Evolutionary conservation across 2,797 vertebrate species (phyloP).

Genomic region (Acanthiza pusilla): DNA sequence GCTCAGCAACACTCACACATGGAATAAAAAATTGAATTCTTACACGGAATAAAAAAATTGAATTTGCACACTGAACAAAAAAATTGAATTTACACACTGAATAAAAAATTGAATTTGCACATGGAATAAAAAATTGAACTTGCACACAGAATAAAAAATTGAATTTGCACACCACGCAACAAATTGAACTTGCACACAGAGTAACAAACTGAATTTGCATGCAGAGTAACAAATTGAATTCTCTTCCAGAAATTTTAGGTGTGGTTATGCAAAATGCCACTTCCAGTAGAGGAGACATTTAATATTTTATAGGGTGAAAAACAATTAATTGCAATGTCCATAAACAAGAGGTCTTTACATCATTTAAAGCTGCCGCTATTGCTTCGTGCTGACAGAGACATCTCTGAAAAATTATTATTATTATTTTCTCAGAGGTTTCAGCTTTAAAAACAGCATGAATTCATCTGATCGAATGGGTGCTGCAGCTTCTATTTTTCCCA

Average conservation of each 20-base stretch:
- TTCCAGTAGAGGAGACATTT: accelerated
- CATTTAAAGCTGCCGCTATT: neutral
- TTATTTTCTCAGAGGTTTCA: neutral
- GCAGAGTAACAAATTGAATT: neutral
- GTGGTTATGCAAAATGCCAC: accelerated
- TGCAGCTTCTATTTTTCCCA: neutral
- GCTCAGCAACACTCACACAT: neutral
- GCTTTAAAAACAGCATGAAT: neutral
- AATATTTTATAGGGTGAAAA: neutral
- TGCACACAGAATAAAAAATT: no score
- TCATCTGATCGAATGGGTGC: neutral
- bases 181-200: neutral
- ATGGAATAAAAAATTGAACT: neutral
- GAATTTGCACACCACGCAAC: neutral
- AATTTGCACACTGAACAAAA: no score
- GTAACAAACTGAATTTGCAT: neutral
- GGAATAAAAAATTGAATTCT: no score
- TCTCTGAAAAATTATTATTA: neutral
- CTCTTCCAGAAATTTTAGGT: neutral
- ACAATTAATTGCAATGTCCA: neutral
- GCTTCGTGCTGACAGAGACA: neutral
- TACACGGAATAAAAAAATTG: no score
- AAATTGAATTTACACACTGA: no score
- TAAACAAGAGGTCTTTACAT: neutral
- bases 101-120: no score